Percentiles rank a stretch among this genome's conserved stretches.
Conservation (phyloP, 2,797 vertebrate genomes). For the Tachyglossus aculeatus region DNA sequence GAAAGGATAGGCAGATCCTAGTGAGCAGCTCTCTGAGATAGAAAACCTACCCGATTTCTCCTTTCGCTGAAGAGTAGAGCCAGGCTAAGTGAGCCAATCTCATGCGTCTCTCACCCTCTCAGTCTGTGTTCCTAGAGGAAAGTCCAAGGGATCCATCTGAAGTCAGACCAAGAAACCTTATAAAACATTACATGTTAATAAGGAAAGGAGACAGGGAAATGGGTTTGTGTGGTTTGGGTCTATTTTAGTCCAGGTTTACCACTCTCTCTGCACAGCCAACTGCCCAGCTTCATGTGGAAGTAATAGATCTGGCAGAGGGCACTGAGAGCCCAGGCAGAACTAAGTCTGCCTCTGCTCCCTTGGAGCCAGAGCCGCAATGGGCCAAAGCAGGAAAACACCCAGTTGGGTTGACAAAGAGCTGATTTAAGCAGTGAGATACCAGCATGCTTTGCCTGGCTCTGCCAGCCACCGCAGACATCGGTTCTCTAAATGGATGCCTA, state of each 20-base stretch:
- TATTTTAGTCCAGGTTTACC: constrained; percentile 23
- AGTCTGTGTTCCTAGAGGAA: constrained; percentile 14
- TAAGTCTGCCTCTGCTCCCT: background rate
- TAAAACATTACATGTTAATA: constrained; percentile 33
- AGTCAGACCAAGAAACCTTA: constrained; percentile 31
- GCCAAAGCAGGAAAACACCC: background rate
- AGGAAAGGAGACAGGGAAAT: constrained; percentile 2
- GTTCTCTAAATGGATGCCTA: too few species aligned
- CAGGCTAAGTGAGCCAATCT: too few species aligned
- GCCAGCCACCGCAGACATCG: too few species aligned
- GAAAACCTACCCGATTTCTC: too few species aligned
- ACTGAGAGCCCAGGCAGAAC: constrained; percentile 3
- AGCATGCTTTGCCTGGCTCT: too few species aligned
- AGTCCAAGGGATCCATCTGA: constrained; percentile 5
- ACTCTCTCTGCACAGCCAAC: constrained; percentile 22
- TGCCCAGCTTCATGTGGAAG: constrained; percentile 24
- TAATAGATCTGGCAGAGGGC: constrained; percentile 40
- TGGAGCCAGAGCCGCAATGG: constrained; percentile 24
- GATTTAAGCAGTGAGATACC: constrained; percentile 22
- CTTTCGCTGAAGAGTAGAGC: too few species aligned
- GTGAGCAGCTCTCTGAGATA: too few species aligned
- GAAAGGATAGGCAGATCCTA: too few species aligned
- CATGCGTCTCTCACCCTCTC: background rate
- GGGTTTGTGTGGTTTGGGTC: constrained; percentile 21
- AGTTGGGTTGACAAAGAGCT: constrained; percentile 35